Evolutionary conservation across 1,140 invertebrate genomes (phyloP), one percentile per base, ranked within the genome.

Genomic region (Colletes gigas): DNA sequence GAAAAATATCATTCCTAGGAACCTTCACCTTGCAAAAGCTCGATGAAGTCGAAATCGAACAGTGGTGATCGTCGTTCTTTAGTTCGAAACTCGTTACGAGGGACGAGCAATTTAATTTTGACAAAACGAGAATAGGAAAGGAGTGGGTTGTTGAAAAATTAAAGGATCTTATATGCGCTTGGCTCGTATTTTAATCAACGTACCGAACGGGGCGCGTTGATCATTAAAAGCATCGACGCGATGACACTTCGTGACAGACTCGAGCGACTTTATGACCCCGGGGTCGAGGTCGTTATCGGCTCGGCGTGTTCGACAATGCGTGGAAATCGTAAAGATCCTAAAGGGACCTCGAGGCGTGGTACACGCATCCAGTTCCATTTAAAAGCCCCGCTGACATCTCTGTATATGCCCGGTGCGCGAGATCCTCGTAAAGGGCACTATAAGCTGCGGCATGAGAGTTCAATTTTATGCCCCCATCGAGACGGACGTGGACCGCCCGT

Each of bases 321-420:
- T 67, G 84, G 65, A 86, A 88, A 86, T 88, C 83, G 84, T 86
- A 88, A 86, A 86, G 81, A 83, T 62, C 52, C 67, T 50, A 81
- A 86, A 87, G 84, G 81, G 76, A 81, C 72, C 76, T 77, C 73
- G 63, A 77, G 77, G 71, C 84, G 81, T 78, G 82, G 76, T 77
- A 72, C 75, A 77, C 62, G 74, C 68, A 74, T 30, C 81, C 63
- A 81, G 70, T 82, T 78, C 63, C 70, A 73, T 81, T 77, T 54
- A 63, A 88, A 76, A 81, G 75, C 39, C 66, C 83, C 69, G 77
- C 83, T 88, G 83, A 88, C 83, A 81, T 87, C 86, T 87, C 86
- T 87, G 83, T 85, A 83, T 78, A 68, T 75, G 71, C 77, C 41
- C 52, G 59, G 60, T 78, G 50, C 76, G 74, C 66, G 66, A 85